Percentiles rank a stretch among this genome's conserved stretches.
phyloP scores from a whole-genome alignment of 2,113 vertebrate genomes.

The Pan troglodytes region NHGRI_mPanTro3-v2.1_pri NC_072408.2:129951001-129951500 shows the following conservation, averaged over 20 bases:
- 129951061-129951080: not conserved
- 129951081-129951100: not conserved
- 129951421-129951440: not conserved
- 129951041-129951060: not conserved
- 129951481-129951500: accelerated
- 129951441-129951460: not conserved
- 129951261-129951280: not conserved
- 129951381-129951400: accelerated
- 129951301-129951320: not conserved
- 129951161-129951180: not conserved
- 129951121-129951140: too few relatives aligned
- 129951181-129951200: not conserved
- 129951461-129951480: not conserved
- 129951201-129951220: not conserved
- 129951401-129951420: not conserved
- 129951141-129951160: not conserved
- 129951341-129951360: not conserved
- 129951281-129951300: conserved; percentile 48
- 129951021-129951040: too few relatives aligned
- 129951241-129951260: not conserved
- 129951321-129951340: accelerated
- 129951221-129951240: not conserved
- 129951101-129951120: not conserved
- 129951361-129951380: not conserved
- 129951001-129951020: too few relatives aligned